Base-by-base conservation (phyloP, 2,797 vertebrate species). In the Lophura swinhoii region DNA sequence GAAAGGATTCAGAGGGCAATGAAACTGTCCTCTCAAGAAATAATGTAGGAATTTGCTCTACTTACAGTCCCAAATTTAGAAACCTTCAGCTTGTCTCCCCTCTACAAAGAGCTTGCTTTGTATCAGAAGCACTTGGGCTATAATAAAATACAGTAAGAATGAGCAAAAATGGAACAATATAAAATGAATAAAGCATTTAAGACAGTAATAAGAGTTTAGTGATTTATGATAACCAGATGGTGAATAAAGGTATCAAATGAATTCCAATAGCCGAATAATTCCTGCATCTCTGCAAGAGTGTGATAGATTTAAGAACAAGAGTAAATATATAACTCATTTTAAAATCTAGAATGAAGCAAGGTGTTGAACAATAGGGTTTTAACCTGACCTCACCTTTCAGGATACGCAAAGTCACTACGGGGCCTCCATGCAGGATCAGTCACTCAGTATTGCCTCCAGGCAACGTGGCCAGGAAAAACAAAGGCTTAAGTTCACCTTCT, bases 91-190 rank as follows among this genome's bases (percentile, higher is more conserved):
- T 81, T 62, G 14, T 49, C 21, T 90, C 24, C 53, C 20, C 20
- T n/a, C 71, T 35, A 70, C 72, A 84, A 80, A 94, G 77, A 96
- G 26, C 16, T 33, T 76, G 49, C 26, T 87, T 62, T 56, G 49
- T 68, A 78, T 33, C 8, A 90, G 69, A 33, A 56, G 71, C 59
- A 78, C 10, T 8, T 39, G 10, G 31, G n/a, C 35, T 60, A 84
- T 2, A 49, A 43, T 51, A 35, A 68, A 79, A 80, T 23, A 49
- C 15, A 58, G 5, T 43, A 68, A 58, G 46, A 81, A 80, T 51
- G 4, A 87, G 46, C 24, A 43, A 69, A 41, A 33, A 63, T n/a
- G 53, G 75, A 87, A 55, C 60, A 75, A 69, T 23, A 55, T n/a
- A 53, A 84, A 75, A 76, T 13, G 3, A 88, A 88, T 37, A 71